These are phyloP conservation scores for Busseola fusca DNA, from an alignment of 2,888 invertebrate genomes.

Conservation along the genomic window DNA sequence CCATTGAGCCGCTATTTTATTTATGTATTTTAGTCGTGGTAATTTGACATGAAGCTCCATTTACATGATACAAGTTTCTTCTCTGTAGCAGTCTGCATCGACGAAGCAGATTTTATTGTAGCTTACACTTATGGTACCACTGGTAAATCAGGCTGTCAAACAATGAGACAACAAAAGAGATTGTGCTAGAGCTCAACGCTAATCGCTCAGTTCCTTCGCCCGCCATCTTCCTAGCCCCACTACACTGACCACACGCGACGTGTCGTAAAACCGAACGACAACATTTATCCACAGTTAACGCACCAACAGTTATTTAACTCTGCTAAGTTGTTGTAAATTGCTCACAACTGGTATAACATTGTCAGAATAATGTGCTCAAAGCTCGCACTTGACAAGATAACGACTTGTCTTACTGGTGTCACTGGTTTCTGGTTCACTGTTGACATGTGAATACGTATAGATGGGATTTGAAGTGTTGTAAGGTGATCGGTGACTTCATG, in stretches of 20 bases:
- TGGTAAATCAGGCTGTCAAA: not conserved
- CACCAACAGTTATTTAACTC: conserved; percentile 56
- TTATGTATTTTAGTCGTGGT: not conserved
- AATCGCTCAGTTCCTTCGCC: not conserved
- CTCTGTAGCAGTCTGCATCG: no score
- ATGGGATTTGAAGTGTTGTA: conserved; percentile 7
- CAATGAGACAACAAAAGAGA: not conserved
- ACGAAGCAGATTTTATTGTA: not conserved
- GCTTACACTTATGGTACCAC: not conserved
- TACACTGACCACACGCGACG: conserved; percentile 77
- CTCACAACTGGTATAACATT: conserved; percentile 50
- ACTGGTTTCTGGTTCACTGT: conserved; percentile 33
- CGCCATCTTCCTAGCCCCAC: conserved; percentile 51
- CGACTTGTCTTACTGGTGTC: conserved; percentile 41
- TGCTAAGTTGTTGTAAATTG: conserved; percentile 58
- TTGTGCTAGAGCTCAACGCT: not conserved
- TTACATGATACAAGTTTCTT: not conserved
- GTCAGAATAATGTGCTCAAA: conserved; percentile 42
- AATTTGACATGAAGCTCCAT: not conserved
- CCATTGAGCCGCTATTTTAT: not conserved
- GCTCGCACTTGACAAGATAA: conserved; percentile 49
- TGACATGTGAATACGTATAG: conserved; percentile 41
- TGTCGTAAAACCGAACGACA: conserved; percentile 80
- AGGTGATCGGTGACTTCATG: not conserved
- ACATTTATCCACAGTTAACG: conserved; percentile 78